These are phyloP conservation scores for Acanthisitta chloris DNA, from an alignment of 2,113 vertebrate species.

Conservation along the genomic window DNA sequence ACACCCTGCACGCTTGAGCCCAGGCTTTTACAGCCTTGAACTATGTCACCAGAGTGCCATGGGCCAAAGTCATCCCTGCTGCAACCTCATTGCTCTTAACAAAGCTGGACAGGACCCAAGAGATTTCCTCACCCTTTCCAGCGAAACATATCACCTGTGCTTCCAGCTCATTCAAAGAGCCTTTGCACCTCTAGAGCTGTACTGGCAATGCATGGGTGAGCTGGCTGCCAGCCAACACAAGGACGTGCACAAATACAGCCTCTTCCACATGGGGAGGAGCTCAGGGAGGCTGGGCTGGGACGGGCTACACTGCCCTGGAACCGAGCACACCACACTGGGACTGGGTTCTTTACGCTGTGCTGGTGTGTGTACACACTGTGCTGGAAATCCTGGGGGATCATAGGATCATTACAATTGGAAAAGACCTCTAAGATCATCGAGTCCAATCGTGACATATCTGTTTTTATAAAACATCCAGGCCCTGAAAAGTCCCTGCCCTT, in stretches of 20 bases:
- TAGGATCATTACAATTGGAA: neutral
- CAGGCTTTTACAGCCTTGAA: neutral
- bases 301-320: neutral
- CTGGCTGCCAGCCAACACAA: neutral
- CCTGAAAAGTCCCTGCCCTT: neutral
- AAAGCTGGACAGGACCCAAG: neutral
- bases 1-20: neutral
- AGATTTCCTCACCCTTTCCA: neutral
- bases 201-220: neutral
- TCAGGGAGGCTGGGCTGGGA: neutral
- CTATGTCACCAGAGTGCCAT: neutral
- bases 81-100: neutral
- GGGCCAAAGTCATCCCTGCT: constrained; percentile 22
- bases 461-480: fast-evolving
- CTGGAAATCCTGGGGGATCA: fast-evolving
- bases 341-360: no score
- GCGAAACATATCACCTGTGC: neutral
- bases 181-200: neutral
- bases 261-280: neutral
- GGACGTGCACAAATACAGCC: neutral
- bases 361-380: neutral
- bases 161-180: neutral
- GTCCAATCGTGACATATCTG: fast-evolving
- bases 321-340: neutral
- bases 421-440: neutral